These are phyloP conservation scores for Bombus confusus DNA, from an alignment of 1,140 invertebrate species.

Conservation along the genomic window DNA sequence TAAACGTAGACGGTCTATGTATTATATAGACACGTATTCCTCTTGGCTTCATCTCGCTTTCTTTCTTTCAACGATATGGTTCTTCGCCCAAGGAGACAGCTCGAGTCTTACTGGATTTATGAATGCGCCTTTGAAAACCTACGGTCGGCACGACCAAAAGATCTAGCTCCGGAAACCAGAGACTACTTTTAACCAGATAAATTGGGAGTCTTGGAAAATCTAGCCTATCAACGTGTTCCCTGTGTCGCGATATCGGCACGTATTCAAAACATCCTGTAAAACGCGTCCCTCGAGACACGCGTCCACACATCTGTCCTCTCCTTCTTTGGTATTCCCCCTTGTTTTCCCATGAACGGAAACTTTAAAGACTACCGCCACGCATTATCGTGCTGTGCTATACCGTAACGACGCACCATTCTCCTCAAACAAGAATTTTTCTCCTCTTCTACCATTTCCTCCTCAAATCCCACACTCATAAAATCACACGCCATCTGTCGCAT, in stretches of 20 bases:
- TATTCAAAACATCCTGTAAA: slow-evolving; percentile 73
- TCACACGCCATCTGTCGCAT: not conserved
- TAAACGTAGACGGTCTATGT: not conserved
- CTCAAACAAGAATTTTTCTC: not conserved
- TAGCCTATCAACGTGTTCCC: slow-evolving; percentile 16
- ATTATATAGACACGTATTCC: not conserved
- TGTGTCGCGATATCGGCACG: slow-evolving; percentile 72
- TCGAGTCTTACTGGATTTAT: slow-evolving; percentile 55
- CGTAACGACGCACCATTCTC: not conserved
- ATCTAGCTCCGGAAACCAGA: slow-evolving; percentile 42
- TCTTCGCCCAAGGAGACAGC: slow-evolving; percentile 39
- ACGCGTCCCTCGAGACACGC: slow-evolving; percentile 53
- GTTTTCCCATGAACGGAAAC: not conserved
- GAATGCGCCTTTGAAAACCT: not conserved
- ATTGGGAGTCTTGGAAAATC: slow-evolving; percentile 39
- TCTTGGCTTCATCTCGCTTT: not conserved
- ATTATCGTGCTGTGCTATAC: too few relatives aligned
- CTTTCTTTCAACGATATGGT: not conserved
- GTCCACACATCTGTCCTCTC: slow-evolving; percentile 26
- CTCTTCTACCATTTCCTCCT: not conserved
- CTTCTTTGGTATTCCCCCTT: not conserved
- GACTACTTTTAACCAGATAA: slow-evolving; percentile 14
- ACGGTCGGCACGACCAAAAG: slow-evolving; percentile 25
- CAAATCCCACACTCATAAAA: not conserved
- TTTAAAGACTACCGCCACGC: not conserved